Evolutionary conservation across 2,113 vertebrate genomes (phyloP).

Genomic region (Ascaphus truei): DNA sequence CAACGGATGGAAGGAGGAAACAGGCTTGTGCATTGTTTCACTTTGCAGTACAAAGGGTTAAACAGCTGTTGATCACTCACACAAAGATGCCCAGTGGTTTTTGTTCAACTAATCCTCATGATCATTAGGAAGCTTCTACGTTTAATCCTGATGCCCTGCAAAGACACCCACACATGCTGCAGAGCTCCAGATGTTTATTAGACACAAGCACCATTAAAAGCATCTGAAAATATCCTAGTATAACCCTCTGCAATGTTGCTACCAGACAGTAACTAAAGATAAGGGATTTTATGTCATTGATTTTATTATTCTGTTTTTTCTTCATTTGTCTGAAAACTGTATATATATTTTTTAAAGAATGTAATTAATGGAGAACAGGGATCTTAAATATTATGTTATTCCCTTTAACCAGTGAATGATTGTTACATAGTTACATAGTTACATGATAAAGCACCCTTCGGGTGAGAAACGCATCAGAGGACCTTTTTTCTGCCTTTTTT

Average conservation of each 20-base stretch:
- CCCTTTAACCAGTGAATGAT: no score
- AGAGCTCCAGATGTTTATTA: slow-evolving; percentile 35
- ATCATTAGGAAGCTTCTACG: slow-evolving; percentile 56
- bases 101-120: slow-evolving; percentile 57
- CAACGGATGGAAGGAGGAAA: no score
- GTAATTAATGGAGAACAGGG: no score
- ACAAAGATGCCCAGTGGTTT: slow-evolving; percentile 43
- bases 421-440: no score
- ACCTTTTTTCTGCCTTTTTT: no score
- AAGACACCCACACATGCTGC: slow-evolving; percentile 38
- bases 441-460: no score
- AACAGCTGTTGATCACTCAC: slow-evolving; percentile 45
- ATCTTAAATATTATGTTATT: no score
- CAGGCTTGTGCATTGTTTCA: no score
- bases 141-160: slow-evolving; percentile 63
- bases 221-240: slow-evolving; percentile 13
- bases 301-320: not conserved
- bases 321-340: no score
- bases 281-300: not conserved
- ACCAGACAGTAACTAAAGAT: not conserved
- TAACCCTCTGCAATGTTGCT: not conserved
- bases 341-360: no score
- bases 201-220: slow-evolving; percentile 39
- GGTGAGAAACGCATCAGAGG: no score
- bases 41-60: slow-evolving; percentile 20